A percentile compares a stretch with the other conserved stretches of the same genome.
Evolutionary conservation across 2,888 invertebrate genomes (phyloP).

Genomic region (Thera britannica): DNA sequence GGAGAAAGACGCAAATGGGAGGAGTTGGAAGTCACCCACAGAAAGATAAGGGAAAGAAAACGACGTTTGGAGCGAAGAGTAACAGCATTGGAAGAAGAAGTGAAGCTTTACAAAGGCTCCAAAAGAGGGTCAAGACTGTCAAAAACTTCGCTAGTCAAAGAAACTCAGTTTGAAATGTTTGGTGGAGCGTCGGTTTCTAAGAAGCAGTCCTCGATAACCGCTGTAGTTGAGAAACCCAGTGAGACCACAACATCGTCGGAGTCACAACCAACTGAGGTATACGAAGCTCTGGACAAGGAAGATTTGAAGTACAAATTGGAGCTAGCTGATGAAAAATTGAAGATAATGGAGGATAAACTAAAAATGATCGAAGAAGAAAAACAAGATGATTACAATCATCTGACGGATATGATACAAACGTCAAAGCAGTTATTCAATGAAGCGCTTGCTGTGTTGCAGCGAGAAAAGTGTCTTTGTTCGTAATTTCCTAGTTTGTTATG

Average conservation of each 20-base stretch:
- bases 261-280: constrained; percentile 52
- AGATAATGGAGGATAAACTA: constrained; percentile 86
- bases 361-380: constrained; percentile 87
- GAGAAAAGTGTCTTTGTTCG: constrained; percentile 72
- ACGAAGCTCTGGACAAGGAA: constrained; percentile 68
- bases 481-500: constrained; percentile 46
- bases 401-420: constrained; percentile 84
- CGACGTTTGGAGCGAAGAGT: constrained; percentile 66
- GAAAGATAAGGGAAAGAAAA: constrained; percentile 83
- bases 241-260: constrained; percentile 61
- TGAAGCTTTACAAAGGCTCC: constrained; percentile 57
- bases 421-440: constrained; percentile 84
- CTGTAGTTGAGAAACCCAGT: constrained; percentile 60
- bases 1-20: constrained; percentile 85
- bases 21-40: constrained; percentile 82
- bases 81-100: constrained; percentile 58
- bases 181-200: constrained; percentile 49
- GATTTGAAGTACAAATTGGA: constrained; percentile 81
- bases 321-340: constrained; percentile 87
- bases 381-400: constrained; percentile 82
- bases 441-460: constrained; percentile 75
- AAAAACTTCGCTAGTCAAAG: constrained; percentile 57
- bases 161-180: constrained; percentile 46
- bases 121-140: constrained; percentile 63
- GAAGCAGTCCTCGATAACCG: constrained; percentile 59